Conservation (phyloP, 2,888 invertebrate genomes). For the Zygaena filipendulae region DNA sequence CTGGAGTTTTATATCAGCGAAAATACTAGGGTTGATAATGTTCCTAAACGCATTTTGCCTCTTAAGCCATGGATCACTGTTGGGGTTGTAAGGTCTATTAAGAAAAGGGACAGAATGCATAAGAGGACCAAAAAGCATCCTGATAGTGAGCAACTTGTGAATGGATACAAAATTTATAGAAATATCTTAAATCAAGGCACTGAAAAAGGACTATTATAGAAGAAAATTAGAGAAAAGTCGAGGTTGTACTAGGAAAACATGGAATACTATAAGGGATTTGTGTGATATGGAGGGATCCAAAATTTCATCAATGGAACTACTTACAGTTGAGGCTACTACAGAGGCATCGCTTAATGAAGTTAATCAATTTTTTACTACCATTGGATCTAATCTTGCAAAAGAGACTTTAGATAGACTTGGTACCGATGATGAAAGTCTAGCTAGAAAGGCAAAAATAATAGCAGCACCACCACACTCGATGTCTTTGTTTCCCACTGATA, state of each 20-base stretch:
- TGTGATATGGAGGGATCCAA: constrained; percentile 4
- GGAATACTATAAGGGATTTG: constrained; percentile 7
- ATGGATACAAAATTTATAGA: constrained; percentile 4
- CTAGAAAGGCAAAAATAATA: neutral
- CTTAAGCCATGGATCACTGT: constrained; percentile 8
- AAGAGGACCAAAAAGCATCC: constrained; percentile 2
- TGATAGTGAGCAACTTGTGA: neutral
- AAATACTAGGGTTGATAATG: too few species aligned
- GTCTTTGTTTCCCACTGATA: constrained; percentile 1
- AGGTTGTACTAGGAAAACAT: constrained; percentile 1
- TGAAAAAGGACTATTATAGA: constrained; percentile 5
- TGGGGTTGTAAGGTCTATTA: constrained; percentile 5
- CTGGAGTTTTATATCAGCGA: too few species aligned
- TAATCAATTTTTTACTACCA: constrained; percentile 5
- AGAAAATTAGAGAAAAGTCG: constrained; percentile 1
- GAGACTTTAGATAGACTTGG: constrained; percentile 4
- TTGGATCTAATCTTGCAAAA: constrained; percentile 3
- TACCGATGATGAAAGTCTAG: constrained; percentile 1
- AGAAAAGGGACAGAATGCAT: constrained; percentile 4
- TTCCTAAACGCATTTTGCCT: too few species aligned
- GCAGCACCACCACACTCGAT: constrained; percentile 3
- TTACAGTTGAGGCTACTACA: neutral
- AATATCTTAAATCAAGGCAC: constrained; percentile 4
- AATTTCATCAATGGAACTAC: neutral
- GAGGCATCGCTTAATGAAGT: constrained; percentile 3